Evolutionary conservation across 2,113 vertebrate species (phyloP), one percentile per base, ranked within the genome.

Genomic region (Halcyon malimbica): DNA sequence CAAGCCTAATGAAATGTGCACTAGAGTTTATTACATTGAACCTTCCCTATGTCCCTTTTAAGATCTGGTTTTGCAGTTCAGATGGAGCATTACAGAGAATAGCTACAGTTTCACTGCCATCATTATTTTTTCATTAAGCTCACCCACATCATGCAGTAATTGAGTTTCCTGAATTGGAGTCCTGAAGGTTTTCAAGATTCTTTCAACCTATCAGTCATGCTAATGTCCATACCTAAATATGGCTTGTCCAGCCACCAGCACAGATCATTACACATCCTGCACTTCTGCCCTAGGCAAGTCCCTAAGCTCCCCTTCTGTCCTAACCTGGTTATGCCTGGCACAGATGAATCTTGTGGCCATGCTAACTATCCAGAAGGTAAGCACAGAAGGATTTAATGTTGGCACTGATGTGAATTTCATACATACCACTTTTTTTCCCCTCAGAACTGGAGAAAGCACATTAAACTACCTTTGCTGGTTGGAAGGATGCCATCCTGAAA

Each of bases 121-220:
- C 13, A 46, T 83, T 76, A 90, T 33, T 84, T 95, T 96, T 86
- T 92, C 73, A 78, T 91, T 56, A 82, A 93, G 74, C 35, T 95
- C 33, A 3, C n/a, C 19, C 28, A 64, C 14, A 67, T 64, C 14
- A 41, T 2, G 0, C 62, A 82, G 44, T 76, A 95, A 93, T 69
- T 92, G 2, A 24, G 57, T 84, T 95, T 96, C 74, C 65, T 62
- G 74, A 93, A 96, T 84, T 65, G 57, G 57, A 90, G 37, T 62
- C 39, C 53, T 93, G 57, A 48, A 78, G 21, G 57, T 78, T 91
- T 82, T 75, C 77, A 79, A 37, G 83, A 62, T 91, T 91, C 48
- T 87, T 93, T 64, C 74, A 84, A 56, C 13, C 41, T 25, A 41
- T 71, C 46, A 69, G 50, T 90, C 59, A 83, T 41, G 17, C 37